Conservation (phyloP, 2,888 invertebrate species). For the Branchipolynoe longqiensis region DNA sequence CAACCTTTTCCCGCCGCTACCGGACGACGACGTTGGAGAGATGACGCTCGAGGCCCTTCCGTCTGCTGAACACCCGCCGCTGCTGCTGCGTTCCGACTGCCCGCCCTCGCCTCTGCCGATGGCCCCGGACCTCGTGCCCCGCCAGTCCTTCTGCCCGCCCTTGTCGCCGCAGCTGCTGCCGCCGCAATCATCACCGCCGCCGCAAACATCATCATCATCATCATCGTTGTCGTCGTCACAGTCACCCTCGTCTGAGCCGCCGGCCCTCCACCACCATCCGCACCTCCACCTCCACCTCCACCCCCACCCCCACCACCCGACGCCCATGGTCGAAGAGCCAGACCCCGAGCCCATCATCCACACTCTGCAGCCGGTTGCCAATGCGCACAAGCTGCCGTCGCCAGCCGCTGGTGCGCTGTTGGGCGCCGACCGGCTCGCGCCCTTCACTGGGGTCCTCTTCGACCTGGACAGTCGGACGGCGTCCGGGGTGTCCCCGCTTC, state of each 20-base stretch:
- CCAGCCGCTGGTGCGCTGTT: slow-evolving; percentile 28
- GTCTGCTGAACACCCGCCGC: background rate
- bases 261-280: background rate
- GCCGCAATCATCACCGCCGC: slow-evolving; percentile 10
- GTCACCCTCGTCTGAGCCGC: background rate
- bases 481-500: slow-evolving; percentile 3
- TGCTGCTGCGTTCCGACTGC: slow-evolving; percentile 11
- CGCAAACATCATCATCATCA: background rate
- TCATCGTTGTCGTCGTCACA: background rate
- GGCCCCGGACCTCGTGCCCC: slow-evolving; percentile 12
- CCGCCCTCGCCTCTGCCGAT: slow-evolving; percentile 13
- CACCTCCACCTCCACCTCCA: background rate
- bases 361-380: slow-evolving; percentile 52
- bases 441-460: slow-evolving; percentile 17
- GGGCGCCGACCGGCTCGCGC: slow-evolving; percentile 20
- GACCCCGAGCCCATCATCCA: slow-evolving; percentile 54
- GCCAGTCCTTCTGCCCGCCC: slow-evolving; percentile 28
- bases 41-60: slow-evolving; percentile 59
- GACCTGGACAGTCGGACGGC: slow-evolving; percentile 51
- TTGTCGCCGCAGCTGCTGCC: slow-evolving; percentile 21
- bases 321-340: background rate
- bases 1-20: slow-evolving; percentile 67
- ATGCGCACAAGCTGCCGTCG: slow-evolving; percentile 34
- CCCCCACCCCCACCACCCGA: background rate
- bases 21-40: slow-evolving; percentile 23